These are phyloP conservation scores for Callocephalon fimbriatum DNA, from an alignment of 2,113 vertebrate species.

Conservation along the genomic window DNA sequence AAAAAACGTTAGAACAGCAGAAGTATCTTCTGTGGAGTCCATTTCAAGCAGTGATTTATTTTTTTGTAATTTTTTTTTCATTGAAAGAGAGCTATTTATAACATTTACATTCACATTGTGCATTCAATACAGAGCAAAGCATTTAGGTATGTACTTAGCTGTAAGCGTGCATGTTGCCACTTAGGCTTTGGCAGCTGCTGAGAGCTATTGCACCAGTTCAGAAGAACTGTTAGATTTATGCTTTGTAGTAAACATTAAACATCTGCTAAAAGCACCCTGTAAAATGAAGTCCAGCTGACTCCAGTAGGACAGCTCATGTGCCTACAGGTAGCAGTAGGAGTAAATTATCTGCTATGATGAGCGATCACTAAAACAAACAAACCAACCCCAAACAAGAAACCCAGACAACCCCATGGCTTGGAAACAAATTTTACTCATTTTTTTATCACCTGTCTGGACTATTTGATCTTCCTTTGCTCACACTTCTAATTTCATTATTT, in stretches of 20 bases:
- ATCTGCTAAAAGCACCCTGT: not conserved
- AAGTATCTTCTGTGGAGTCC: not conserved
- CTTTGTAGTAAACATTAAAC: not conserved
- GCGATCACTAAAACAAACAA: rapidly evolving
- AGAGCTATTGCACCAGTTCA: not conserved
- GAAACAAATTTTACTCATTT: not conserved
- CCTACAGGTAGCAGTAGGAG: not conserved
- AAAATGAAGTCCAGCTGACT: not conserved
- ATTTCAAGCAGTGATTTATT: not conserved
- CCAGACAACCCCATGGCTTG: not conserved
- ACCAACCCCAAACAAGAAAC: not conserved
- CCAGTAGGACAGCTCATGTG: not conserved
- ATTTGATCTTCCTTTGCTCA: not conserved
- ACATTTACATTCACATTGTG: not conserved
- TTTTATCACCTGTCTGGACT: not conserved
- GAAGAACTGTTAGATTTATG: not conserved
- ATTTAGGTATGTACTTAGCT: not conserved
- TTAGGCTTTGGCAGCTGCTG: not conserved
- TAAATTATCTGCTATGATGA: not conserved
- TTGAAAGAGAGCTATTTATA: not conserved
- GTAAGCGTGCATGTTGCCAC: not conserved
- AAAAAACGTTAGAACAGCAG: not conserved
- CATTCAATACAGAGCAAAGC: not conserved
- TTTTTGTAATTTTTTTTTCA: not conserved
- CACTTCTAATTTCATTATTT: not conserved